phyloP scores from a whole-genome alignment of 1,140 invertebrate species.

The Aphis gossypii region DNA sequence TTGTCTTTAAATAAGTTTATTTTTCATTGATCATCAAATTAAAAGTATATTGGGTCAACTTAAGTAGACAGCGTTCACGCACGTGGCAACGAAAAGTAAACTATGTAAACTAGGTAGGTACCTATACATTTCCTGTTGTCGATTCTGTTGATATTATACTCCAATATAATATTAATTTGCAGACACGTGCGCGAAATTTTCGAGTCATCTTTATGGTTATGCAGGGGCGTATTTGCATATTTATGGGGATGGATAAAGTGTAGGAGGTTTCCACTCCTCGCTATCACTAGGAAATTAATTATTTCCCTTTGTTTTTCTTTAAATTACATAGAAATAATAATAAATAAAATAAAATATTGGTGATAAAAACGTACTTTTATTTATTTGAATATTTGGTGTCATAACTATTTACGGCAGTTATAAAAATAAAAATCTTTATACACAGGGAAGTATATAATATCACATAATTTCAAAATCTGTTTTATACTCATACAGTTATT shows the following conservation, averaged over 20 bases:
- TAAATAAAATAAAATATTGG: neutral
- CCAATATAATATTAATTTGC: neutral
- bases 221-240: neutral
- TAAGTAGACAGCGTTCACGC: neutral
- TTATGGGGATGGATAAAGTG: neutral
- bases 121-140: neutral
- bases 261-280: neutral
- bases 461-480: neutral
- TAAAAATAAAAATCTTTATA: neutral
- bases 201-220: neutral
- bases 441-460: neutral
- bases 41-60: neutral
- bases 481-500: neutral
- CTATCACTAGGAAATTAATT: neutral
- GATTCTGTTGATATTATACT: neutral
- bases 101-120: neutral
- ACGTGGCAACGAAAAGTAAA: neutral
- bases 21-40: neutral
- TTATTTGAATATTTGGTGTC: neutral
- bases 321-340: neutral
- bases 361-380: neutral
- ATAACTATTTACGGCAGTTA: neutral
- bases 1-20: no score
- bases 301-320: neutral
- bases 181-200: neutral